phyloP scores from a whole-genome alignment of 2,797 vertebrate species.

The Acanthurus leucopareius region DNA sequence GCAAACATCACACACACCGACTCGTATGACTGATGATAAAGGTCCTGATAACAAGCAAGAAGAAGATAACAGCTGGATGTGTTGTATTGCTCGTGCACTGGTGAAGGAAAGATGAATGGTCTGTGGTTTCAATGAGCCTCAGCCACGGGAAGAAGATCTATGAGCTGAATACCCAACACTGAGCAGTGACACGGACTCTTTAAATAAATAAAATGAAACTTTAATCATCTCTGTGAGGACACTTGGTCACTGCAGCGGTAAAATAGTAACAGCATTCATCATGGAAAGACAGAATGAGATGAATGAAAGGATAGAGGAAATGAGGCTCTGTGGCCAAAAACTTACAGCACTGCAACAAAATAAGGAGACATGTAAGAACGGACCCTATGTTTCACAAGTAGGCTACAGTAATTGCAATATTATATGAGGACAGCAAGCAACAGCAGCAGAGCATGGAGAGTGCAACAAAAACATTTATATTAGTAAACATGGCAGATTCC shows the following conservation, averaged over 20 bases:
- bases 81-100: conserved; percentile 18
- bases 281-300: conserved; percentile 13
- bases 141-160: conserved; percentile 29
- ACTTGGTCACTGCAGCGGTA: conserved; percentile 6
- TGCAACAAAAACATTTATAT: too few species aligned
- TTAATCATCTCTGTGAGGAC: conserved; percentile 49
- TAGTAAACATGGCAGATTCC: too few species aligned
- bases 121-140: background rate
- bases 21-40: conserved; percentile 98
- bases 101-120: conserved; percentile 11
- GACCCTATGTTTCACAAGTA: conserved; percentile 13
- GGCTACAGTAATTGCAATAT: background rate
- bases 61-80: conserved; percentile 41
- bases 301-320: conserved; percentile 18
- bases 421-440: background rate
- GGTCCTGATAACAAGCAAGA: conserved; percentile 86
- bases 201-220: conserved; percentile 46
- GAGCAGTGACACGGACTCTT: conserved; percentile 30
- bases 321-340: background rate
- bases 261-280: conserved; percentile 39
- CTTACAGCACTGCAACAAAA: background rate
- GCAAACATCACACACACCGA: conserved; percentile 99
- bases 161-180: conserved; percentile 21
- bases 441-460: background rate
- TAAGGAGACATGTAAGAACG: conserved; percentile 7